Conservation (phyloP, 2,888 invertebrate species). For the Pammene fasciana region DNA sequence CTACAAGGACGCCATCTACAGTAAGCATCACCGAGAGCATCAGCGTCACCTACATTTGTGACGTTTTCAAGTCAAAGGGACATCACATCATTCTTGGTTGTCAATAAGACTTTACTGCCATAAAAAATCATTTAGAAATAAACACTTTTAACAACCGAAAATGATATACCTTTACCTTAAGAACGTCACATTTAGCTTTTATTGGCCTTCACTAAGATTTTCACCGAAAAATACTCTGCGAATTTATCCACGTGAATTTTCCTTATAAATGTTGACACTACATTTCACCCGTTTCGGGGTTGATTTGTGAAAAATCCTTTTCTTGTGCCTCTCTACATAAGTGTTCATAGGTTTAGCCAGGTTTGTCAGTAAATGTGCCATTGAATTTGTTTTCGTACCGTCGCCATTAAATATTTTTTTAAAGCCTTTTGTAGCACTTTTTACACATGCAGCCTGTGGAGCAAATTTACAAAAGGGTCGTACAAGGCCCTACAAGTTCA, state of each 20-base stretch:
- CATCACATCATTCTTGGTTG: too few species aligned
- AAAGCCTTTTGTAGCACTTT: too few species aligned
- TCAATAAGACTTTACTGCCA: too few species aligned
- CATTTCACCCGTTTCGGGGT: conserved; percentile 10
- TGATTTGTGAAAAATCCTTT: conserved; percentile 15
- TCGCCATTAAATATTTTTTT: too few species aligned
- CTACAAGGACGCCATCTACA: neutral
- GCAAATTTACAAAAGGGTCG: too few species aligned
- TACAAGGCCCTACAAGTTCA: too few species aligned
- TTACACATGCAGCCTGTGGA: too few species aligned
- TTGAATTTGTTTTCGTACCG: neutral
- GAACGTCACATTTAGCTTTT: conserved; percentile 5
- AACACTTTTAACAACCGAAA: too few species aligned
- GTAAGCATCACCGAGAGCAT: neutral
- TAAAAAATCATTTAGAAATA: too few species aligned
- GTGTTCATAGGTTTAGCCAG: neutral
- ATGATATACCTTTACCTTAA: too few species aligned
- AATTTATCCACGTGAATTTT: conserved; percentile 1
- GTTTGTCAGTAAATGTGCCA: neutral
- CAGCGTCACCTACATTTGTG: too few species aligned
- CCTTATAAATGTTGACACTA: conserved; percentile 16
- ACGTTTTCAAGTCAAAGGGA: too few species aligned
- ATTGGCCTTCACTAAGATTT: neutral
- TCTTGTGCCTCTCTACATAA: neutral
- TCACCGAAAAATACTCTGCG: neutral